Base-by-base conservation (phyloP, 1,140 invertebrate species). In the Calycopis cecrops region DNA sequence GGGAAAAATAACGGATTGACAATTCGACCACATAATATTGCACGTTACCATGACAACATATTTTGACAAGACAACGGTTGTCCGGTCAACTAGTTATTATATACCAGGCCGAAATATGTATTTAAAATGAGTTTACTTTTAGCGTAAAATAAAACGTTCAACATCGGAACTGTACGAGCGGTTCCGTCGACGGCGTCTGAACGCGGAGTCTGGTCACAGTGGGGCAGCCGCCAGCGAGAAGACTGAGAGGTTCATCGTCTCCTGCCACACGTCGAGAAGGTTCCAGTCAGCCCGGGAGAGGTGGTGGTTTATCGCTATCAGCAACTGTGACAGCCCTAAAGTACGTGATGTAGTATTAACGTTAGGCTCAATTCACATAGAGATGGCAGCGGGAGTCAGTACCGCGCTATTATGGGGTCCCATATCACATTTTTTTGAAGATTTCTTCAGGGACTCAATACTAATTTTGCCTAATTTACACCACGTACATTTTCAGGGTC, bases 261-360 rank as follows among this genome's bases (percentile, higher is more conserved):
- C 81, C 1, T 93, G 92, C 62, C 88, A 89, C 48, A 91, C 90
- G 60, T 80, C 89, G 0, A 81, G 92, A 61, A 81, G 89, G 16
- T 94, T 94, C 74, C 73, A 88, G 1, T 92, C 91, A 11, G 90
- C 91, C 0, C 88, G 94, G 50, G 92, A 93, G 65, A 70, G 93
- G 54, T 95, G 93, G 93, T 95, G 94, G 93, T 94, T 93, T 69
- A 90, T 95, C 28, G 92, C 92, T 7, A 81, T 94, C 33, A 92
- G 92, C 63, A 93, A 93, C 62, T 95, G 94, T 69, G 90, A 92
- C 42, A 89, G 88, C 50, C 84, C 83, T 14, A 91, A 92, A 87
- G 92, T 91, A 56, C 17, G 7, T 17, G 6, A 28, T 28, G 21
- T 28, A 28, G 2, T 3, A 6, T 28, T 6, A 3, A 28, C 2